Conservation (phyloP, 2,888 invertebrate genomes). For the Tricholauxania praeusta region DNA sequence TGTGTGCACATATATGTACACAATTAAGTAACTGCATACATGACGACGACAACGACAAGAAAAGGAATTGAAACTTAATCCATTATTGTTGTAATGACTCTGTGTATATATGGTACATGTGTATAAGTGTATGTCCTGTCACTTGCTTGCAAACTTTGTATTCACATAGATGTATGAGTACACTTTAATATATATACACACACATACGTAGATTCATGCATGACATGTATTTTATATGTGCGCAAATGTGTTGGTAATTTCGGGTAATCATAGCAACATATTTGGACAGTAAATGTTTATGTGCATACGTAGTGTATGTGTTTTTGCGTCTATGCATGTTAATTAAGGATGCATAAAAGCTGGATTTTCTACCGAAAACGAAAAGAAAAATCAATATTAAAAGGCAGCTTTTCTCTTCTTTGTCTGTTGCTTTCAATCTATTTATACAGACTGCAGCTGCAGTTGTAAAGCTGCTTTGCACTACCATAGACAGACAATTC, state of each 20-base stretch:
- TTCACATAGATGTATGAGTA: not conserved
- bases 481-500: not conserved
- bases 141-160: conserved; percentile 2
- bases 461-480: not conserved
- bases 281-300: conserved; percentile 27
- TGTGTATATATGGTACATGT: not conserved
- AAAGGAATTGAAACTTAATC: conserved; percentile 43
- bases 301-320: not conserved
- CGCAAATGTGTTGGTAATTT: conserved; percentile 40
- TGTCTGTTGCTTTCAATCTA: not conserved
- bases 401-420: conserved; percentile 15
- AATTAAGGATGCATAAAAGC: conserved; percentile 39
- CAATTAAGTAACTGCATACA: conserved; percentile 2
- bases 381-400: conserved; percentile 30
- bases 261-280: conserved; percentile 39
- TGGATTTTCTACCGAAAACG: conserved; percentile 1
- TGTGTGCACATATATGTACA: conserved; percentile 14
- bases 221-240: not conserved
- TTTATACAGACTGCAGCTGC: not conserved
- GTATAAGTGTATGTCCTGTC: not conserved
- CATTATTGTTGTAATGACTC: conserved; percentile 54
- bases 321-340: conserved; percentile 27
- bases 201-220: conserved; percentile 1
- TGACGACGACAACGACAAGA: not conserved
- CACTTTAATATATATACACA: not conserved